Conservation (phyloP, 2,113 vertebrate genomes). For the Thoracochromis brauschi region DNA sequence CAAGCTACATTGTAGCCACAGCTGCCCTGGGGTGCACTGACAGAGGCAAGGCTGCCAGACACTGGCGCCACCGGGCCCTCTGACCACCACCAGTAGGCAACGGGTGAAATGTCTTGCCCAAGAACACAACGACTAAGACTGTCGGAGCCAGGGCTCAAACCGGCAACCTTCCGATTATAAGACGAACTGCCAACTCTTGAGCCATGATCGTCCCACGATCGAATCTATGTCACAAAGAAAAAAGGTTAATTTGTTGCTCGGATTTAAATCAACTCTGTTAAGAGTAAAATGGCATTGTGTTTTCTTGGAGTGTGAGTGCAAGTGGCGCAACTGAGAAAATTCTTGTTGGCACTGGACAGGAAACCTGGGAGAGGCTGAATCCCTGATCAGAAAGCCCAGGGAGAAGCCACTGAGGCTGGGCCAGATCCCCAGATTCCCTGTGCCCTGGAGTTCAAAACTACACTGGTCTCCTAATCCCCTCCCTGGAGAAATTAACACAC, state of each 20-base stretch:
- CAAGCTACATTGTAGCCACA: not conserved
- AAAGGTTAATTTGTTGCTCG: not conserved
- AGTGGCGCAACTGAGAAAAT: not conserved
- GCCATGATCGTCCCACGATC: fast-evolving
- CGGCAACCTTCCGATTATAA: not conserved
- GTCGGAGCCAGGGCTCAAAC: not conserved
- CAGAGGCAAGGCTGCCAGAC: fast-evolving
- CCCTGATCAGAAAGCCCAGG: slow-evolving; percentile 23
- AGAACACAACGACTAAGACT: not conserved
- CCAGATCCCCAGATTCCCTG: slow-evolving; percentile 21
- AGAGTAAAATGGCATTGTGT: not conserved
- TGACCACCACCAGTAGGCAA: not conserved
- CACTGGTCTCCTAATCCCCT: slow-evolving; percentile 39
- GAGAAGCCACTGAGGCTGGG: slow-evolving; percentile 41
- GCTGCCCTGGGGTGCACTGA: not conserved
- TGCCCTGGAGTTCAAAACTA: slow-evolving; percentile 40
- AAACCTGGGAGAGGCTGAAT: slow-evolving; percentile 11
- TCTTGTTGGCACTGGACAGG: slow-evolving; percentile 7
- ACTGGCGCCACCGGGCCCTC: not conserved
- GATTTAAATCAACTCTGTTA: not conserved
- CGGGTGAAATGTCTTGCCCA: not conserved
- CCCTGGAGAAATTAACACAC: slow-evolving; percentile 25
- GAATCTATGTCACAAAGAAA: not conserved
- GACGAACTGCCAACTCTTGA: not conserved
- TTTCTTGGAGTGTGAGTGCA: not conserved